A percentile compares a stretch with the other conserved stretches of the same genome.
phyloP scores from a whole-genome alignment of 53 echinoderm and acorn worm genomes.

The Stichopus horrens region DNA sequence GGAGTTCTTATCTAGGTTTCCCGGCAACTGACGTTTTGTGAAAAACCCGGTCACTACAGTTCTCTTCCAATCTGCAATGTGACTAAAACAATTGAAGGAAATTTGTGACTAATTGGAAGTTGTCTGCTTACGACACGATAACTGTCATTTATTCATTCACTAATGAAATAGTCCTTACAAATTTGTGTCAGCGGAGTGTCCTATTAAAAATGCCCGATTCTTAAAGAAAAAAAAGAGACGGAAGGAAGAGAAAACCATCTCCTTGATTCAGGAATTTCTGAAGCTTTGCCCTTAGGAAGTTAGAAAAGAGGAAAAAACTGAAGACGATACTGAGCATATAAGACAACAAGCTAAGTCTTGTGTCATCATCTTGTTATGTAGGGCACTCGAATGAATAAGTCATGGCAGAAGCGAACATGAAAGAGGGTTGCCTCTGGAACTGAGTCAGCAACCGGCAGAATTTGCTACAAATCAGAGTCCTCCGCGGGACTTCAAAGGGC shows the following conservation, averaged over 20 bases:
- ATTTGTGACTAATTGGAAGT: neutral
- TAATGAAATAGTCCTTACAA: slow-evolving; percentile 1
- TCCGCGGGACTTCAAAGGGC: no score
- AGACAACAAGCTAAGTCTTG: no score
- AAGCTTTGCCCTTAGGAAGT: neutral
- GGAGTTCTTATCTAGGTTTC: neutral
- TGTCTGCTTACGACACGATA: slow-evolving; percentile 1
- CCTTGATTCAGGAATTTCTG: neutral
- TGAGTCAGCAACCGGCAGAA: no score
- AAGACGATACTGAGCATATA: no score
- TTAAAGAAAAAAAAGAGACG: neutral
- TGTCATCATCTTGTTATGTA: no score
- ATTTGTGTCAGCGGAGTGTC: neutral
- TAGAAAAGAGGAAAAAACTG: no score
- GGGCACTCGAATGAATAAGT: no score
- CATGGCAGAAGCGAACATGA: no score
- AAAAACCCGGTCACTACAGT: neutral
- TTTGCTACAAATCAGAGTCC: no score
- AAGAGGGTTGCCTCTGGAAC: no score
- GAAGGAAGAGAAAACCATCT: neutral
- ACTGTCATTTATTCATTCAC: slow-evolving; percentile 11
- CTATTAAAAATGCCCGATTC: neutral
- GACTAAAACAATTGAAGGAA: neutral
- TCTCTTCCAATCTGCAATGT: neutral
- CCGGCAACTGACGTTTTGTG: neutral